Base-by-base conservation (phyloP, 2,113 vertebrate species). In the Ammodytes dubius region DNA sequence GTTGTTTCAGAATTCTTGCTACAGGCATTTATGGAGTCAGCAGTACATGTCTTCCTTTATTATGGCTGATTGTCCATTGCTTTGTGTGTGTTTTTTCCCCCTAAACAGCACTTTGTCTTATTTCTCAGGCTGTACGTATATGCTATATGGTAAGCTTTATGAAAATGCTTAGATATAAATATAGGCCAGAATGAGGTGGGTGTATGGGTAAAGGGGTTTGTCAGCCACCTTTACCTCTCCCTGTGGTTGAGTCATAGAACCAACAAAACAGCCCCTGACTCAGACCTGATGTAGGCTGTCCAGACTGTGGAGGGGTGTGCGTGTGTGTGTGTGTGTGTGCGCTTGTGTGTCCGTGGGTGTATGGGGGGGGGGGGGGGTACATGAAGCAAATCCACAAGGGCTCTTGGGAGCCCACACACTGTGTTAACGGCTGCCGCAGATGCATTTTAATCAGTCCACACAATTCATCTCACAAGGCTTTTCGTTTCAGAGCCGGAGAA, bases 381-480 rank as follows among this genome's bases (percentile, higher is more conserved):
- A 74, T 71, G 74, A 63, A 88, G 68, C n/a, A 15, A 82, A 81
- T 73, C 70, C 80, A 83, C 73, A 60, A 88, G 77, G 64, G 85
- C 89, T 90, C 83, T 91, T 83, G 69, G 40, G 65, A 82, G 84
- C 91, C 93, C 84, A 94, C 91, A 92, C 86, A 87, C 11, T 59
- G 79, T 74, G 82, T 79, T 81, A 85, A 77, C 45, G 19, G 80
- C 61, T 43, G 74, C 81, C 74, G 58, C 57, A 74, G 74, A 88
- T 90, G 78, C 88, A 90, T 90, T 88, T 86, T 88, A 90, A 92
- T 89, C 79, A 86, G 71, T 82, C 49, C 70, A 66, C 86, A 77
- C 81, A 76, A 54, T 85, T 87, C 82, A 82, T 77, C 77, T 82
- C 53, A n/a, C 17, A 5, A 75, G 78, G 71, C 77, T 84, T 71